These are phyloP conservation scores for Ammodytes marinus DNA, from an alignment of 2,113 vertebrate genomes.

Conservation along the genomic window DNA sequence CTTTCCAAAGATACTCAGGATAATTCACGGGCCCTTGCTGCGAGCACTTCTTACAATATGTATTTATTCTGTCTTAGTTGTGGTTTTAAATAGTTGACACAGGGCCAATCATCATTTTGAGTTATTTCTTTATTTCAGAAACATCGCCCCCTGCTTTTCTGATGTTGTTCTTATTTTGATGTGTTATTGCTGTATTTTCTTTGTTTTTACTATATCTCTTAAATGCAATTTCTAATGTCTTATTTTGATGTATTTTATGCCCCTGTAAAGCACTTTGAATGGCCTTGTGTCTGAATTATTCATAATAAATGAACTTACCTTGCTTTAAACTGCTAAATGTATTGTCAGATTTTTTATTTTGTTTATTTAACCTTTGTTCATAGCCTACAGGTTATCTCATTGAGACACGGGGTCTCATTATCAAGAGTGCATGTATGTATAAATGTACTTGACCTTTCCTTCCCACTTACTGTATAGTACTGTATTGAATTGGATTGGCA, in stretches of 20 bases:
- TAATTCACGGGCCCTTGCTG: not conserved
- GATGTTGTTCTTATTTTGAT: too few relatives aligned
- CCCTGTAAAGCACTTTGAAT: too few relatives aligned
- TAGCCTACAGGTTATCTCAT: too few relatives aligned
- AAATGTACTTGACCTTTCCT: not conserved
- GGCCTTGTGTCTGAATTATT: too few relatives aligned
- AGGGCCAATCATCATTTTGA: not conserved
- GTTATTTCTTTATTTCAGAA: not conserved
- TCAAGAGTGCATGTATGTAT: not conserved
- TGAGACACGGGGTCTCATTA: too few relatives aligned
- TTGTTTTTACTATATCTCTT: too few relatives aligned
- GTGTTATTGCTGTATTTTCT: too few relatives aligned
- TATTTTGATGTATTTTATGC: too few relatives aligned
- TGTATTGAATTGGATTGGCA: constrained; percentile 34
- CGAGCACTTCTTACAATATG: not conserved
- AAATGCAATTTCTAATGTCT: too few relatives aligned
- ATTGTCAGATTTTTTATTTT: not conserved
- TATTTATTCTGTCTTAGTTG: not conserved
- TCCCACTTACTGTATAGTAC: constrained; percentile 11
- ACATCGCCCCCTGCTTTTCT: not conserved
- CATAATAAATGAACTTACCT: too few relatives aligned
- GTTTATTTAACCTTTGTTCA: not conserved
- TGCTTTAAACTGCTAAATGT: not conserved
- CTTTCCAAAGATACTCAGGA: not conserved
- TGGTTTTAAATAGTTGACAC: not conserved